Percentiles rank a stretch among this genome's conserved stretches.
phyloP scores from a whole-genome alignment of 1,140 invertebrate species.

The Drosophila nannoptera region DNA sequence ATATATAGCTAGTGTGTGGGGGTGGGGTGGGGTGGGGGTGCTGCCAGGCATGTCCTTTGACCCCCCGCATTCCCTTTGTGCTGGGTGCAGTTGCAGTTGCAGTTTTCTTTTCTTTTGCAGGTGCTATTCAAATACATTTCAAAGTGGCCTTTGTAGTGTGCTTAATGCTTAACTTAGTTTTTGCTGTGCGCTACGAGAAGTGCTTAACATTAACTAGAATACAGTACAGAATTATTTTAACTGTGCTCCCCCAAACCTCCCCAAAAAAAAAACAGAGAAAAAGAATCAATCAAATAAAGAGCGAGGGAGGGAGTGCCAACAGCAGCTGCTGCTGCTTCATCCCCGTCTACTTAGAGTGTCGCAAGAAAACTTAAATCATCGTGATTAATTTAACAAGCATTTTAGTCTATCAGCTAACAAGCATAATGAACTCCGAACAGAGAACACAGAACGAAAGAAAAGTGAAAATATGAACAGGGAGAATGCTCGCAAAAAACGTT shows the following conservation, averaged over 20 bases:
- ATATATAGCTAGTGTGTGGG: too few relatives aligned
- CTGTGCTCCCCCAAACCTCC: conserved; percentile 62
- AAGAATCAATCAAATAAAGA: conserved; percentile 46
- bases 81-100: conserved; percentile 10
- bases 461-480: background rate
- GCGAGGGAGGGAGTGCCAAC: conserved; percentile 22
- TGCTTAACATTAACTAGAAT: conserved; percentile 58
- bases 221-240: conserved; percentile 63
- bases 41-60: background rate
- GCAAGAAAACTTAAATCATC: conserved; percentile 44
- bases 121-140: conserved; percentile 35
- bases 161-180: conserved; percentile 64
- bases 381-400: conserved; percentile 51
- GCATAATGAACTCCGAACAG: conserved; percentile 8
- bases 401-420: conserved; percentile 67
- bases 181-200: conserved; percentile 15
- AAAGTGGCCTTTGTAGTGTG: conserved; percentile 49
- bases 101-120: conserved; percentile 1
- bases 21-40: too few relatives aligned
- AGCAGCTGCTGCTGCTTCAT: conserved; percentile 11
- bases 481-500: background rate
- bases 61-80: conserved; percentile 9
- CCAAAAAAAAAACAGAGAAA: too few relatives aligned
- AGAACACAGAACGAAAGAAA: background rate
- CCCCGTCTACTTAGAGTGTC: background rate